Conservation (phyloP, 1,140 invertebrate species). For the Heliconius hermathena region DNA sequence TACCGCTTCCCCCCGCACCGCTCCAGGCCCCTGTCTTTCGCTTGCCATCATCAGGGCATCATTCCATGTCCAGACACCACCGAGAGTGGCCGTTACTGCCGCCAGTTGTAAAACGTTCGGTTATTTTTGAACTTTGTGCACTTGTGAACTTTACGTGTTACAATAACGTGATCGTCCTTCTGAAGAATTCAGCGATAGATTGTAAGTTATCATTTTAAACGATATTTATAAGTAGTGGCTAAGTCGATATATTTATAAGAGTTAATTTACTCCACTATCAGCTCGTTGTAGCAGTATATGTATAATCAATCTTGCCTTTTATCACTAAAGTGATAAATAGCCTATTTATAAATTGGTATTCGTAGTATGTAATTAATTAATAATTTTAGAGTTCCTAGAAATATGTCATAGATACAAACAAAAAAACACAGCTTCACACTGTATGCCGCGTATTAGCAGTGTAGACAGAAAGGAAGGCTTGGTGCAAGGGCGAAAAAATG, state of each 20-base stretch:
- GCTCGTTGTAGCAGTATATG: conserved; percentile 19
- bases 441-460: too few relatives aligned
- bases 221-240: background rate
- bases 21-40: conserved; percentile 38
- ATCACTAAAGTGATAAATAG: conserved; percentile 27
- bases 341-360: conserved; percentile 20
- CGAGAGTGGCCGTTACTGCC: conserved; percentile 47
- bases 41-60: conserved; percentile 61
- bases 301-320: conserved; percentile 27
- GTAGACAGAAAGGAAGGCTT: background rate
- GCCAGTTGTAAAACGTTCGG: conserved; percentile 38
- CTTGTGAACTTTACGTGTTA: conserved; percentile 51
- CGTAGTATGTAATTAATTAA: background rate
- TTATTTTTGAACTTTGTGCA: conserved; percentile 56
- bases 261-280: conserved; percentile 21
- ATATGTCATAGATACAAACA: background rate
- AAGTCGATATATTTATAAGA: too few relatives aligned
- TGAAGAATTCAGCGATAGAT: conserved; percentile 21
- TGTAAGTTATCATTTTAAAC: conserved; percentile 40
- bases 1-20: conserved; percentile 45
- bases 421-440: background rate
- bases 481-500: too few relatives aligned
- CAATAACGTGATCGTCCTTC: conserved; percentile 23
- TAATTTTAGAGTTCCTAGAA: background rate
- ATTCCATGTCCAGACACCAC: conserved; percentile 65